Conservation (phyloP, 1,140 invertebrate species). For the Brachionus paranguensis region DNA sequence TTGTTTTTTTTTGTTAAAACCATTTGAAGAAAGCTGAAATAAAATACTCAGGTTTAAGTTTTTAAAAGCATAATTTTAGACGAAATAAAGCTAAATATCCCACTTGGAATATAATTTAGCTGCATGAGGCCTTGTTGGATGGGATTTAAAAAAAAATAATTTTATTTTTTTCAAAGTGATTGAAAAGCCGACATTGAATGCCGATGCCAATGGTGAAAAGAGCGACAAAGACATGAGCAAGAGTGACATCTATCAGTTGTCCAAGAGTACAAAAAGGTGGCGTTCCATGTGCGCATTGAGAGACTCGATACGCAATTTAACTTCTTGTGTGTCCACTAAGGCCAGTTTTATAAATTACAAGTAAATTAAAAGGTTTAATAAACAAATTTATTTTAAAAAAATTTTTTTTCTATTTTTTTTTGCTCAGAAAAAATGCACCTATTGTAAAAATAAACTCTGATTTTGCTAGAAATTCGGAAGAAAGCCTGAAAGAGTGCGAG, state of each 20-base stretch:
- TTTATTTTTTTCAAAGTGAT: neutral
- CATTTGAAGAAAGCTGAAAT: neutral
- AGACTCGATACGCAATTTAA: slow-evolving; percentile 29
- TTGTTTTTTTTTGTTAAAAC: neutral
- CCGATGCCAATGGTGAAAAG: neutral
- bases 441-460: slow-evolving; percentile 12
- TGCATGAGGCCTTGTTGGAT: neutral
- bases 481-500: neutral
- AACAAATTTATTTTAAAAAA: neutral
- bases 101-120: neutral
- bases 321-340: slow-evolving; percentile 28
- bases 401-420: neutral
- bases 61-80: neutral
- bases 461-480: neutral
- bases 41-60: neutral
- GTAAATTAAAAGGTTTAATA: neutral
- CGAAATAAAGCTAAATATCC: neutral
- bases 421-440: neutral
- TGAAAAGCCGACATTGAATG: neutral
- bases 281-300: slow-evolving; percentile 27
- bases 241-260: neutral
- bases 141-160: neutral
- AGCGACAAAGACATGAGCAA: neutral
- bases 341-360: neutral
- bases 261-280: slow-evolving; percentile 34